These are phyloP conservation scores for Mionectes olivaceus DNA, from an alignment of 2,797 vertebrate species.

Conservation along the genomic window DNA sequence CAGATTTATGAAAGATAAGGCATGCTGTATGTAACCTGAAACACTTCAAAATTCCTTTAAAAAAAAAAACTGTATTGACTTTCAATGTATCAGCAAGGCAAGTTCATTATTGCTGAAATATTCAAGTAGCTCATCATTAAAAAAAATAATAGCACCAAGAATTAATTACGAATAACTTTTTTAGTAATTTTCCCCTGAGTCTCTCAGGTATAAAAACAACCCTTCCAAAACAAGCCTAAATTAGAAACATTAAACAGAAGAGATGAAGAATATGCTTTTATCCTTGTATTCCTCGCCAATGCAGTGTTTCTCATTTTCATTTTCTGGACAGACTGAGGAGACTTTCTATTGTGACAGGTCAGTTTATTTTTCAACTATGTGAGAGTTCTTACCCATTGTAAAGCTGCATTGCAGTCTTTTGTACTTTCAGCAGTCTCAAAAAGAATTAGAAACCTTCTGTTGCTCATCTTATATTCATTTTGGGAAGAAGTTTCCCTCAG, in stretches of 20 bases:
- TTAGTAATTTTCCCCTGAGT: background rate
- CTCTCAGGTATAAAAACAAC: background rate
- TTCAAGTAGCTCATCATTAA: background rate
- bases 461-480: background rate
- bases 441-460: background rate
- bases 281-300: background rate
- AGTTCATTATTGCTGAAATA: background rate
- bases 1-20: background rate
- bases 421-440: background rate
- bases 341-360: background rate
- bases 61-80: accelerated
- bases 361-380: background rate
- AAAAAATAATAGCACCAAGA: background rate
- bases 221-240: background rate
- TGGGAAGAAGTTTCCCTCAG: background rate
- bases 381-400: background rate
- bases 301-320: background rate
- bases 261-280: background rate
- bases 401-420: background rate
- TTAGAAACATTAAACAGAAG: background rate
- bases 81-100: background rate
- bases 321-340: background rate
- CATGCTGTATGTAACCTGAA: background rate
- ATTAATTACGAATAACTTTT: background rate
- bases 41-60: background rate